Evolutionary conservation across 1,140 invertebrate genomes (phyloP), one percentile per base, ranked within the genome.

Genomic region (Tyrophagus putrescentiae): DNA sequence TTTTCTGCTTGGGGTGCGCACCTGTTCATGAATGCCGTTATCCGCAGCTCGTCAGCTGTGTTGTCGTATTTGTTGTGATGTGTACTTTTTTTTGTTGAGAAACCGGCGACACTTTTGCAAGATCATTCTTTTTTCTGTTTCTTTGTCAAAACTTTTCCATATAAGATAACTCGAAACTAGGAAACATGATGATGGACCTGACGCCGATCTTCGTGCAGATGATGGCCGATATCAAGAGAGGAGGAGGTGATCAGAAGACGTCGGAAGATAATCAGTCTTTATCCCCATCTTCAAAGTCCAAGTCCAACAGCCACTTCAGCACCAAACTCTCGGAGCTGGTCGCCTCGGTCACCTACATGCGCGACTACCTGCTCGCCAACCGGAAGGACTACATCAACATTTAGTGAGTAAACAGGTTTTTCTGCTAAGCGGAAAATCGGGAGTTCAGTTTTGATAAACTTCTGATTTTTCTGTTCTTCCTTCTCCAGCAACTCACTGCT

Each of bases 341-440:
- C 16, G 77, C 74, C 45, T 85, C 84, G 70, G 87, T 95, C 56
- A 80, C 80, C 1, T 81, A 81, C 64, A 73, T 95, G 32, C 77
- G 81, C 56, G 81, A 86, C 68, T 85, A 91, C 68, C 71, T 96
- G 1, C 65, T 86, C 13, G 82, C 92, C 66, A 85, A 91, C 70
- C 79, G 84, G 60, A 81, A 81, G 60, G 82, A 84, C 45, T 95
- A 95, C 72, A 77, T 94, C 63, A 87, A 86, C 72, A 82, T 89
- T 64, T 80, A 82, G 72, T 74, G 67, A 68, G 13, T 60, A 28
- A 34, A 32, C 52, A 44, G 45, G 16, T 39, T 21, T 23, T 39
- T 32, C 23, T 59, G 29, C 9, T 21, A 33, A 60, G n/a, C 27
- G 16, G 27, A 57, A 60, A 1, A 28, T 60, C 53, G 2, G 60